Percentiles rank a stretch among this genome's conserved stretches.
Evolutionary conservation across 2,113 vertebrate genomes (phyloP).

Genomic region (Anarrhichthys ocellatus): DNA sequence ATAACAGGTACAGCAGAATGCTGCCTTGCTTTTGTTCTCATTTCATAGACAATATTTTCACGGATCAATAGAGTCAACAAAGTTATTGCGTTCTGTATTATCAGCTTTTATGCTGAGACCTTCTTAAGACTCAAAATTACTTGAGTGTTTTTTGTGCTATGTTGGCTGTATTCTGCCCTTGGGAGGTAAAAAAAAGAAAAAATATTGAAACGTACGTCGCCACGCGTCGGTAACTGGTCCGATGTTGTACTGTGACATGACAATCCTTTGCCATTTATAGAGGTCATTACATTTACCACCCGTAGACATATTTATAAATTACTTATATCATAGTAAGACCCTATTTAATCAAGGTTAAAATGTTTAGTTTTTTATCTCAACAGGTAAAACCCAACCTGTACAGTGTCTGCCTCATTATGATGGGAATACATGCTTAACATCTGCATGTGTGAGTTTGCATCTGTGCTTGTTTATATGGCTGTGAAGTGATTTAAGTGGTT

Average conservation of each 20-base stretch:
- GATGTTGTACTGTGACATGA: neutral
- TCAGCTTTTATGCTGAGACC: neutral
- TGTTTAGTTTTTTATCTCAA: slow-evolving; percentile 64
- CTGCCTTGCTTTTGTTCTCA: slow-evolving; percentile 12
- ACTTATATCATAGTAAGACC: slow-evolving; percentile 42
- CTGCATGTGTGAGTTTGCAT: slow-evolving; percentile 70
- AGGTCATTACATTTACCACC: slow-evolving; percentile 20
- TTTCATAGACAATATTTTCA: slow-evolving; percentile 47
- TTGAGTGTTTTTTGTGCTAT: neutral
- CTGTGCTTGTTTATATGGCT: slow-evolving; percentile 57
- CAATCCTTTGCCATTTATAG: slow-evolving; percentile 8
- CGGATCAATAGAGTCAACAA: slow-evolving; percentile 33
- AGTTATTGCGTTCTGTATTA: slow-evolving; percentile 16
- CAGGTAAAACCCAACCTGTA: slow-evolving; percentile 76
- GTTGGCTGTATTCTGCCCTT: neutral
- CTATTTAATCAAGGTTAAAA: slow-evolving; percentile 69
- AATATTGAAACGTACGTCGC: neutral
- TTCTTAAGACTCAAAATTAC: neutral
- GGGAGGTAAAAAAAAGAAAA: neutral
- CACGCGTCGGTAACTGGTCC: neutral
- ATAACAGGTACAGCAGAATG: slow-evolving; percentile 40
- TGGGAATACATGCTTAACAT: slow-evolving; percentile 74
- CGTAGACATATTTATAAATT: slow-evolving; percentile 37
- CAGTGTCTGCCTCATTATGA: slow-evolving; percentile 79
- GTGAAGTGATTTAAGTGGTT: slow-evolving; percentile 75